Evolutionary conservation across 2,888 invertebrate species (phyloP).

Genomic region (Biston stratarius): DNA sequence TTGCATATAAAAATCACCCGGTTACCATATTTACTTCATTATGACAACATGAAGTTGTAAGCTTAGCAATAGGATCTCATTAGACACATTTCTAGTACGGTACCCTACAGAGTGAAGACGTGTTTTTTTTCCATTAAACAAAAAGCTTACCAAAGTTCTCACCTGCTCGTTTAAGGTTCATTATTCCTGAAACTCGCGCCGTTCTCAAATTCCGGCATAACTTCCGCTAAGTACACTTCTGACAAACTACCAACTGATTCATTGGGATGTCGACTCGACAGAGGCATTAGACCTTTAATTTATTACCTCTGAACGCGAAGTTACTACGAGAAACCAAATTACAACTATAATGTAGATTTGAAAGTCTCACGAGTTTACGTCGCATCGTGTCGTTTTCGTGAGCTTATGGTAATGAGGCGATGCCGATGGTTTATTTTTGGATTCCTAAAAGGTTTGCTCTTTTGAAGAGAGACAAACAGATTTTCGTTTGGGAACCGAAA

Average conservation of each 20-base stretch:
- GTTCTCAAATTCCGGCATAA: constrained; percentile 29
- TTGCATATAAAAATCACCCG: too few species aligned
- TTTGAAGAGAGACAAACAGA: constrained; percentile 1
- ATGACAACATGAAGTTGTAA: too few species aligned
- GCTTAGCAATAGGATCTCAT: neutral
- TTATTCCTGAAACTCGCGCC: constrained; percentile 19
- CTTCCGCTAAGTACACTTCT: constrained; percentile 33
- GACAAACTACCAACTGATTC: constrained; percentile 51
- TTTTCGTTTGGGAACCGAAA: neutral
- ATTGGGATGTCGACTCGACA: constrained; percentile 51
- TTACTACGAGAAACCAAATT: constrained; percentile 49
- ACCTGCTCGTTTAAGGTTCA: constrained; percentile 16
- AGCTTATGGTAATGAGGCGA: constrained; percentile 33
- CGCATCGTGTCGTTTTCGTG: constrained; percentile 15
- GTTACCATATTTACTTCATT: too few species aligned
- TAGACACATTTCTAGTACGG: neutral
- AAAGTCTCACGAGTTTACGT: constrained; percentile 35
- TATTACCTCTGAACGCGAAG: constrained; percentile 50
- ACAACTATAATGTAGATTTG: constrained; percentile 40
- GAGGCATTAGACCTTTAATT: constrained; percentile 57
- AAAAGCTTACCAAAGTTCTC: constrained; percentile 8
- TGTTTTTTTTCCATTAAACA: neutral
- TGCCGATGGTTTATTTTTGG: constrained; percentile 25
- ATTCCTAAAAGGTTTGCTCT: constrained; percentile 16
- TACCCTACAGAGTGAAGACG: too few species aligned